Percentiles rank a stretch among this genome's conserved stretches.
Conservation (phyloP, 1,140 invertebrate genomes). For the Trypoxylus dichotomus region DNA sequence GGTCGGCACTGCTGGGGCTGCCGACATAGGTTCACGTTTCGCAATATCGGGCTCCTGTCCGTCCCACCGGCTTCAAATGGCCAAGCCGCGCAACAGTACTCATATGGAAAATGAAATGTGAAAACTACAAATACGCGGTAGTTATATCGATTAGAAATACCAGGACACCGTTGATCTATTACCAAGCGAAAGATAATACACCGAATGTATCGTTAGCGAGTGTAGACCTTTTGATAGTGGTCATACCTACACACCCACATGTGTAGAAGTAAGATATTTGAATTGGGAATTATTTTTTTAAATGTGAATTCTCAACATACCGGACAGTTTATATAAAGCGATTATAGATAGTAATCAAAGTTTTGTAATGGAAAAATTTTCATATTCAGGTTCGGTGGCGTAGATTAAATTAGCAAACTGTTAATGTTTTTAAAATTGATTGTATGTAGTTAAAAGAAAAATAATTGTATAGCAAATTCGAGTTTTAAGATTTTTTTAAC, state of each 20-base stretch:
- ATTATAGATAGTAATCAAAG: too few species aligned
- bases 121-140: neutral
- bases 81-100: neutral
- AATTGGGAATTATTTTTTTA: neutral
- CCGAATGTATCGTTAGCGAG: neutral
- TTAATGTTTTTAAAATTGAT: too few species aligned
- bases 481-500: too few species aligned
- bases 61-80: neutral
- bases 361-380: too few species aligned
- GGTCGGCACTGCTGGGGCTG: neutral
- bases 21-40: neutral
- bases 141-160: conserved; percentile 7
- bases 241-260: neutral
- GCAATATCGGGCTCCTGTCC: neutral
- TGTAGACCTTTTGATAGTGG: neutral
- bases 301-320: neutral
- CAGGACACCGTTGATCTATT: conserved; percentile 2
- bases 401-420: too few species aligned
- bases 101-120: conserved; percentile 3
- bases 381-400: too few species aligned
- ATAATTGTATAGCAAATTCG: too few species aligned
- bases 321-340: too few species aligned
- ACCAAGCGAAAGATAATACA: neutral
- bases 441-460: too few species aligned
- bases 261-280: neutral